Evolutionary conservation across 2,113 vertebrate genomes (phyloP).

Genomic region (Gorilla gorilla): DNA sequence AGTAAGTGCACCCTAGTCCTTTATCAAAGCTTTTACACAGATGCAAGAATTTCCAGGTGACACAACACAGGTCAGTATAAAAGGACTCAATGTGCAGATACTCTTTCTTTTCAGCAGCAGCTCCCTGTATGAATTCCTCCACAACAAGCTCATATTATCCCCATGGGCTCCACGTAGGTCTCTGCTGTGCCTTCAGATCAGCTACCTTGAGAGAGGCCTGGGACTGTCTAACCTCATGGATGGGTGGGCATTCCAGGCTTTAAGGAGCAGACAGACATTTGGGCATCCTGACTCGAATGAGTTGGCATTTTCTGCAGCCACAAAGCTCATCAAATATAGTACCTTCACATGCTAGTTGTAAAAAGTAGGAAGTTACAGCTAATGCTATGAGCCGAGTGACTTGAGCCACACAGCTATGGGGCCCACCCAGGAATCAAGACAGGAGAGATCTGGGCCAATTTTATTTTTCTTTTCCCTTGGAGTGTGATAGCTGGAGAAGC

Average conservation of each 20-base stretch:
- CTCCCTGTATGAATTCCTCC: rapidly evolving
- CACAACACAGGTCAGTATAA: too few species aligned
- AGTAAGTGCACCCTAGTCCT: not conserved
- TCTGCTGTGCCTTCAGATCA: not conserved
- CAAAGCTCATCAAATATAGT: not conserved
- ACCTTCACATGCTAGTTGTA: not conserved
- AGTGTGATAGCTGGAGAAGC: not conserved
- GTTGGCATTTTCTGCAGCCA: too few species aligned
- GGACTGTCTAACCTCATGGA: not conserved
- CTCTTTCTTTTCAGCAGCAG: not conserved
- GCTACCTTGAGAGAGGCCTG: not conserved
- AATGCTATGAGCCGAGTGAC: not conserved
- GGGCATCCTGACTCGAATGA: not conserved
- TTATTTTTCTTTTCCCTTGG: conserved; percentile 60
- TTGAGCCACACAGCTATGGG: not conserved
- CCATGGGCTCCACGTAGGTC: rapidly evolving
- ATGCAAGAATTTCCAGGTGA: not conserved
- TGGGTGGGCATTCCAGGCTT: not conserved
- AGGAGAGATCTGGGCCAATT: not conserved
- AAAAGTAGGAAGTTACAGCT: not conserved
- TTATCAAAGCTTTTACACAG: not conserved
- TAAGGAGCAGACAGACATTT: not conserved
- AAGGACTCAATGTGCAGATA: rapidly evolving
- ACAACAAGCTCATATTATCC: not conserved
- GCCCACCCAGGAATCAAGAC: conserved; percentile 49